Evolutionary conservation across 30 jellyfish, hydroid and myxozoan species (phyloP).

Genomic region (Chironex yamaguchii): DNA sequence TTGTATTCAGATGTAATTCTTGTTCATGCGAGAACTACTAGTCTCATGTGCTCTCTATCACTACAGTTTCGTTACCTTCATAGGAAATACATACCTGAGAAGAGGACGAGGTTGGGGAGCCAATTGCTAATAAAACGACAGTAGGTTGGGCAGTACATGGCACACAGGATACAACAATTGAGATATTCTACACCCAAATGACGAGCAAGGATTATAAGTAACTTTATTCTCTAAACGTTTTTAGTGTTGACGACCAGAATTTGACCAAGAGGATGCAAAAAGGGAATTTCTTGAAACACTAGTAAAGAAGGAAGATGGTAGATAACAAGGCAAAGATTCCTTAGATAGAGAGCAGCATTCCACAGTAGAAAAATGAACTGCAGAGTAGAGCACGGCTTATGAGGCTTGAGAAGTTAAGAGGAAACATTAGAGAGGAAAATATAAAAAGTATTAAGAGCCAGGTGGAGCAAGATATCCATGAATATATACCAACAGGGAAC

Average conservation of each 20-base stretch:
- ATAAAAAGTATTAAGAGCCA: constrained; percentile 43
- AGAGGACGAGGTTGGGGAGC: no score
- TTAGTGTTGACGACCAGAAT: constrained; percentile 48
- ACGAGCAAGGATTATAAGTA: constrained; percentile 32
- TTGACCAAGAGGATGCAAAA: constrained; percentile 37
- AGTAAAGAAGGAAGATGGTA: constrained; percentile 31
- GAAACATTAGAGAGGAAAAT: constrained; percentile 31
- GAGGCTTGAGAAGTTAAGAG: constrained; percentile 38
- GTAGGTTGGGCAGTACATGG: constrained; percentile 69
- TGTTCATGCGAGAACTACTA: no score
- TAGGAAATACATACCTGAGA: no score
- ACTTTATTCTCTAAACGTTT: constrained; percentile 29
- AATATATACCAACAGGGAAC: constrained; percentile 35
- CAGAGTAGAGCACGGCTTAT: constrained; percentile 58
- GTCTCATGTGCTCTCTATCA: no score
- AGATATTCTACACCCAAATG: constrained; percentile 45
- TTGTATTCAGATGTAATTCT: no score
- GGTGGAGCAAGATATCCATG: constrained; percentile 28
- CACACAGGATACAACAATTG: neutral
- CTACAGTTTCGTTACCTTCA: no score
- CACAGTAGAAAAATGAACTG: constrained; percentile 59
- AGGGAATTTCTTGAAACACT: constrained; percentile 50
- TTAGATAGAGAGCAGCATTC: constrained; percentile 53
- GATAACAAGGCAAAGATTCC: constrained; percentile 37
- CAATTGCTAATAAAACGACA: constrained; percentile 53